Percentiles rank a stretch among this genome's conserved stretches.
These are phyloP conservation scores for Drosophila vallismaia DNA, from an alignment of 2,888 invertebrate species.

Conservation along the genomic window DNA sequence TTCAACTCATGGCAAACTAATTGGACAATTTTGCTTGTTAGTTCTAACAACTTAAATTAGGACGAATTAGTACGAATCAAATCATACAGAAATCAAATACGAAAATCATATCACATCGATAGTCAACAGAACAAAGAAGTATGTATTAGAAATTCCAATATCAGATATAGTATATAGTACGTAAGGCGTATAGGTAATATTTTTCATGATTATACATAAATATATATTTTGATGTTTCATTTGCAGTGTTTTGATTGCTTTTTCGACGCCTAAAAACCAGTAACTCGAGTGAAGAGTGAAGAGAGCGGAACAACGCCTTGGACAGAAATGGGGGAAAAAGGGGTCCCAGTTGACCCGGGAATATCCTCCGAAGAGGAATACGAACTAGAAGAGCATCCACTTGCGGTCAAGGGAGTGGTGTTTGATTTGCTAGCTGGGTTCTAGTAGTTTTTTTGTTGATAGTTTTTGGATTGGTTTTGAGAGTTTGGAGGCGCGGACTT, in stretches of 20 bases:
- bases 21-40: constrained; percentile 37
- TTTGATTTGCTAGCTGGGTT: constrained; percentile 35
- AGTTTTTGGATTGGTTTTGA: constrained; percentile 49
- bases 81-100: constrained; percentile 37
- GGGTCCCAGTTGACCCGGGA: constrained; percentile 1
- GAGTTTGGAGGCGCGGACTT: constrained; percentile 86
- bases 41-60: constrained; percentile 30
- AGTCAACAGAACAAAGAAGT: constrained; percentile 59
- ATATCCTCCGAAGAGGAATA: background rate
- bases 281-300: constrained; percentile 23
- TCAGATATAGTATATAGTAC: constrained; percentile 57
- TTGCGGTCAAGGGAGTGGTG: constrained; percentile 17
- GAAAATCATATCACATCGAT: constrained; percentile 66
- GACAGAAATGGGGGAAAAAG: constrained; percentile 1
- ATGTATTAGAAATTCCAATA: constrained; percentile 66
- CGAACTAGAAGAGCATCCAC: constrained; percentile 24
- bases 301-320: constrained; percentile 25
- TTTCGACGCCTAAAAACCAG: constrained; percentile 20
- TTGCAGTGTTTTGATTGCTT: constrained; percentile 32
- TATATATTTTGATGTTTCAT: constrained; percentile 49
- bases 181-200: constrained; percentile 37
- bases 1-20: constrained; percentile 33
- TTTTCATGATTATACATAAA: constrained; percentile 50
- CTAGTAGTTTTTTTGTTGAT: constrained; percentile 16
- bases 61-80: constrained; percentile 27